Evolutionary conservation across 1,140 invertebrate species (phyloP), one percentile per base, ranked within the genome.

Genomic region (Drosophila micromelanica): DNA sequence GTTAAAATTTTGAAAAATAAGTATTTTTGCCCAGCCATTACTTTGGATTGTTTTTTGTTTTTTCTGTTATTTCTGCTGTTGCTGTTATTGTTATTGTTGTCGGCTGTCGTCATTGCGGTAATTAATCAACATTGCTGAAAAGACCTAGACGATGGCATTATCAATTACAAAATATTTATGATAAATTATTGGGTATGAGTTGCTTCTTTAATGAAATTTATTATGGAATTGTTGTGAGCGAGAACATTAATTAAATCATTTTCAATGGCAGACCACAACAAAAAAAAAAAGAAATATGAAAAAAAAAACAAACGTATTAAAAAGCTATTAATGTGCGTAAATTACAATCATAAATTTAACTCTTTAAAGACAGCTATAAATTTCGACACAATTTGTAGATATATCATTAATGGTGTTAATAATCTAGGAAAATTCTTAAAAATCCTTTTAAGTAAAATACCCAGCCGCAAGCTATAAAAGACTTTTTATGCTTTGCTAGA

Each of bases 101-200:
- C 60, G 78, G 59, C 43, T 57, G 78, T 82, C 86, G 84, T 86
- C 78, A 82, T 87, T 86, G 82, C 76, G 68, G 77, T 82, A 86
- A 86, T 86, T 86, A 86, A 86, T 86, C 82, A 86, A 86, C 62
- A 76, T 78, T 71, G 73, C 80, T 67, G 64, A 60, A 68, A 72
- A 78, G 78, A 78, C 75, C 82, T 82, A 87, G 78, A 67, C 84
- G 61, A 67, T 81, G 78, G 78, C 82, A 82, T 86, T 86, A 86
- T 86, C 82, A 86, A 86, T 86, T 87, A 87, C 78, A 68, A 78
- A 77, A 82, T 77, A 61, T 71, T 71, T 70, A 70, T 86, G 82
- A 86, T 86, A 82, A 86, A 86, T 86, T 81, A 76, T 64, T 68
- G 64, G 13, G 63, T 65, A 79, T 73, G 80, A 76, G 72, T 82